phyloP scores from a whole-genome alignment of 2,888 invertebrate genomes.

The Petrophora chlorosata region DNA sequence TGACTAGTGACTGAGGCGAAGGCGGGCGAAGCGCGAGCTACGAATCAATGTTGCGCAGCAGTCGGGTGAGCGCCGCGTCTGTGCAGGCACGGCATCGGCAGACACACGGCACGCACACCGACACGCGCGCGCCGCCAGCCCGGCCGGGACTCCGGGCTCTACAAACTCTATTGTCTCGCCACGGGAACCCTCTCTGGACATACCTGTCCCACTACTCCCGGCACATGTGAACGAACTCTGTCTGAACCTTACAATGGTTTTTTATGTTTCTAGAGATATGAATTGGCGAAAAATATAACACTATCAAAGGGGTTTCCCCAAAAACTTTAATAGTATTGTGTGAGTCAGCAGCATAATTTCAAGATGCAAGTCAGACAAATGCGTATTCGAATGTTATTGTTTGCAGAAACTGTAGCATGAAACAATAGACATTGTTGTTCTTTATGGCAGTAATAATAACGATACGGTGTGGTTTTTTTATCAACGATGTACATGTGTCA shows the following conservation, averaged over 20 bases:
- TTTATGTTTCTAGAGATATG: not conserved
- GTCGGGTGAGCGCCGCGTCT: slow-evolving; percentile 59
- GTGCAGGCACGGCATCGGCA: no score
- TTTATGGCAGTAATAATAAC: slow-evolving; percentile 3
- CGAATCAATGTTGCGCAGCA: slow-evolving; percentile 79
- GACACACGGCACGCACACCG: slow-evolving; percentile 47
- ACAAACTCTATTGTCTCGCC: slow-evolving; percentile 62
- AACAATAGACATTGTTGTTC: slow-evolving; percentile 14
- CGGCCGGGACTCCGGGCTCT: slow-evolving; percentile 27
- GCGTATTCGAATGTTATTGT: slow-evolving; percentile 13
- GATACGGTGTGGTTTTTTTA: slow-evolving; percentile 10
- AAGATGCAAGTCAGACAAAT: not conserved
- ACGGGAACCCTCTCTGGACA: slow-evolving; percentile 48
- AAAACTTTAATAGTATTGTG: no score
- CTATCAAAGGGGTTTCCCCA: not conserved
- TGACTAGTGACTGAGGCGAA: slow-evolving; percentile 77
- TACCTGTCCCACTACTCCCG: slow-evolving; percentile 53
- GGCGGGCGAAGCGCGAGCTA: slow-evolving; percentile 63
- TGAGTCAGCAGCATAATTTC: not conserved
- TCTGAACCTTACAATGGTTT: slow-evolving; percentile 53
- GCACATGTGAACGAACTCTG: slow-evolving; percentile 58
- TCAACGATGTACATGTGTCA: not conserved
- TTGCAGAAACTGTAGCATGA: slow-evolving; percentile 14
- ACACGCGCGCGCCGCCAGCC: slow-evolving; percentile 21
- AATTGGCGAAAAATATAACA: not conserved